These are phyloP conservation scores for Menura novaehollandiae DNA, from an alignment of 2,113 vertebrate species.

Conservation along the genomic window DNA sequence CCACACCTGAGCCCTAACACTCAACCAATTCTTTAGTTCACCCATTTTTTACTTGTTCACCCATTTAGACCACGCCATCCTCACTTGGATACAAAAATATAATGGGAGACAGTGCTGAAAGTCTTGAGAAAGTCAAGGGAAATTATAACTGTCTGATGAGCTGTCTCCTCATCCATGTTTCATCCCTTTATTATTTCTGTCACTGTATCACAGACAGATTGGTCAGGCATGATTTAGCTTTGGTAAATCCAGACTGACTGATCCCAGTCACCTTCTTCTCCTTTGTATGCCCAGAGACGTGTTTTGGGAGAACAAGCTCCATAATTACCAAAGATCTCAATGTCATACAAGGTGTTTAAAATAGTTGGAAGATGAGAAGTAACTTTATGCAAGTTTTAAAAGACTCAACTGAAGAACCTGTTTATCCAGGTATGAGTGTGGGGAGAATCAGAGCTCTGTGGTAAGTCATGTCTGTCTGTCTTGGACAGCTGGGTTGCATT, in stretches of 20 bases:
- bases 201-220: background rate
- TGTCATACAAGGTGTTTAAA: background rate
- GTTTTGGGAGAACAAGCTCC: background rate
- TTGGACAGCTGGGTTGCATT: background rate
- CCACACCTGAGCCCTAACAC: background rate
- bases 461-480: background rate
- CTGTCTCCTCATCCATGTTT: background rate
- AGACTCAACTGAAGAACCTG: background rate
- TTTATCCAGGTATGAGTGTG: accelerated
- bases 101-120: background rate
- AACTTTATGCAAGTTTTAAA: background rate
- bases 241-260: background rate
- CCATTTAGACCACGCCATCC: background rate
- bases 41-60: background rate
- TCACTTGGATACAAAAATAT: background rate
- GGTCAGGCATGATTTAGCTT: constrained; percentile 12
- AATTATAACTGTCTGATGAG: background rate
- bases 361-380: background rate
- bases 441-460: background rate
- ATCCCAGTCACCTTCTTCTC: background rate
- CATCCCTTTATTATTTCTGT: background rate
- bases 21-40: background rate
- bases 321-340: background rate
- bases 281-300: background rate
- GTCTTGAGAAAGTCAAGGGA: background rate